These are phyloP conservation scores for Perognathus longimembris DNA, from an alignment of 2,113 vertebrate genomes.

Conservation along the genomic window DNA sequence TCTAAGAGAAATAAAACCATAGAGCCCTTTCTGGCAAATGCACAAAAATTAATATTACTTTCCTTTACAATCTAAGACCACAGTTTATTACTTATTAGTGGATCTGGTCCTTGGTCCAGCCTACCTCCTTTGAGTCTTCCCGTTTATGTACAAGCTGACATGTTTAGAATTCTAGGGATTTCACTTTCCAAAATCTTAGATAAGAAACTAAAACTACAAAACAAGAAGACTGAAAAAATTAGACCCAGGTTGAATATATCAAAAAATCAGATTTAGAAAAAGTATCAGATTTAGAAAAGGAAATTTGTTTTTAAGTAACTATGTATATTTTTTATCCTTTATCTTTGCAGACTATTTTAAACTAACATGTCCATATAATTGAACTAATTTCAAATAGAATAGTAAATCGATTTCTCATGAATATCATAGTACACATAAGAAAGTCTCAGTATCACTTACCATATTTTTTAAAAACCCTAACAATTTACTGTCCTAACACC, in stretches of 20 bases:
- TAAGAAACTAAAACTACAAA: constrained; percentile 71
- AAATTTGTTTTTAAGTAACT: neutral
- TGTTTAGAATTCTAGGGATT: constrained; percentile 74
- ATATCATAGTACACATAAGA: neutral
- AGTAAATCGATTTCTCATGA: neutral
- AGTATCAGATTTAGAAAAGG: constrained; percentile 57
- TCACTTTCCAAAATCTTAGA: constrained; percentile 73
- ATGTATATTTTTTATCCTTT: constrained; percentile 23
- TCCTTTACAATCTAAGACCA: constrained; percentile 12
- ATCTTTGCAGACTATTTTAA: constrained; percentile 27
- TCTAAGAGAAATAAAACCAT: constrained; percentile 29
- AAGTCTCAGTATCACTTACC: neutral
- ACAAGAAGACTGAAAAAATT: constrained; percentile 74
- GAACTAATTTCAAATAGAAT: neutral
- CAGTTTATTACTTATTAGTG: neutral
- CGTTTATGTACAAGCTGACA: constrained; percentile 78
- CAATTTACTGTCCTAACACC: neutral
- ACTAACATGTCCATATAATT: neutral
- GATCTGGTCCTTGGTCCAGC: constrained; percentile 2
- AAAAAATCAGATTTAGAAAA: constrained; percentile 53
- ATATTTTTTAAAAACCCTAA: neutral
- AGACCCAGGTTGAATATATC: constrained; percentile 40
- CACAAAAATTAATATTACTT: constrained; percentile 21
- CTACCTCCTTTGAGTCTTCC: constrained; percentile 71
- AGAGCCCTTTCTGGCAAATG: constrained; percentile 37